Evolutionary conservation across 2,888 invertebrate genomes (phyloP), one percentile per base, ranked within the genome.

Genomic region (Clepsis dumicolana): DNA sequence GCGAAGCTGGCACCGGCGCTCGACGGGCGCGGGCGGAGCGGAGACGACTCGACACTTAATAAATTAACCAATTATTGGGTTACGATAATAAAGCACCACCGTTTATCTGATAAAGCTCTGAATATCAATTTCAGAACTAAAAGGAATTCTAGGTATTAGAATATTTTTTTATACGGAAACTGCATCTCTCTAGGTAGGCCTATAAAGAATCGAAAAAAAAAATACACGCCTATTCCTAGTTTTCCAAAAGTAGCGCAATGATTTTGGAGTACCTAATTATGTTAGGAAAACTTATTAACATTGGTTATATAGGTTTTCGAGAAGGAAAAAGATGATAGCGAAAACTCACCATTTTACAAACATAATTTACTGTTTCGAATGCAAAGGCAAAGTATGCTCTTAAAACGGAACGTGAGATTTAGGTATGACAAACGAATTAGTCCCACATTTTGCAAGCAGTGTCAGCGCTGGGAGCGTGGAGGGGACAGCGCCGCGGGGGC

Each of bases 401-500:
- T 52, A 25, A 53, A 65, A 65, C 25, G 27, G 27, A 48, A 48
- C 14, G 68, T 52, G 53, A 59, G 50, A 64, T 68, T 32, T 64
- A 53, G 62, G 67, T 64, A 59, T 64, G 68, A 64, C 68, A 64
- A 68, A 64, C 59, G 68, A 64, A 68, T 68, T 68, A 68, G 63
- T 64, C 64, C 57, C 68, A 64, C 44, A 68, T 68, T 68, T 64
- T 68, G 44, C 59, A 85, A 82, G 82, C 82, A 84, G 82, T 73
- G 78, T 75, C 73, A 74, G 71, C 71, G 71, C 50, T 38, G 54
- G 57, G 59, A 67, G 82, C 79, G 79, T 84, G 84, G 80, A 80
- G 77, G 81, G 87, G 86, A 88, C 87, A 80, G 83, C 84, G 77
- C 86, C 76, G 83, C 87, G 81, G 90, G 88, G 83, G 81, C 44